Conservation (phyloP, 2,888 invertebrate species). For the Callosobruchus maculatus region DNA sequence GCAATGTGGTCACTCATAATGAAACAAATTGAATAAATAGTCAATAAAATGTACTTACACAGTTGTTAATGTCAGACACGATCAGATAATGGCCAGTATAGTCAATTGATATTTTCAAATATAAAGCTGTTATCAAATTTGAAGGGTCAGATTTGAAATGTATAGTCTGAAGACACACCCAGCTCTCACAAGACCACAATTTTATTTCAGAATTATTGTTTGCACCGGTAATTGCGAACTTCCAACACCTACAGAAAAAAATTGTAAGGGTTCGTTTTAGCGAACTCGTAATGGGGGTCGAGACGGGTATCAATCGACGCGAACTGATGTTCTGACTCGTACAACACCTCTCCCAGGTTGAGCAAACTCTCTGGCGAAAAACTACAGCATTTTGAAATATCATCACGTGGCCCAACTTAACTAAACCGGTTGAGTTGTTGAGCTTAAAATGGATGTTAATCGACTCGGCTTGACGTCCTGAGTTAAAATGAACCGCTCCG, state of each 20-base stretch:
- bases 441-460: no score
- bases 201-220: conserved; percentile 87
- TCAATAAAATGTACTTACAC: conserved; percentile 8
- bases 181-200: conserved; percentile 91
- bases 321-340: no score
- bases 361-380: no score
- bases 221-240: conserved; percentile 89
- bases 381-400: no score
- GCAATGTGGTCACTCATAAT: background rate
- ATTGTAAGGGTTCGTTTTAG: no score
- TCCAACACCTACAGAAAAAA: conserved; percentile 73
- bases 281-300: no score
- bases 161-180: conserved; percentile 90
- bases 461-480: no score
- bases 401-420: no score
- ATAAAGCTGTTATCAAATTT: conserved; percentile 45
- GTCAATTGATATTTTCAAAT: conserved; percentile 78
- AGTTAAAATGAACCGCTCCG: no score
- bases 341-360: no score
- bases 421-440: no score
- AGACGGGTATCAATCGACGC: no score
- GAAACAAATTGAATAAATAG: background rate
- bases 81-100: conserved; percentile 81
- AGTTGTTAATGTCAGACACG: conserved; percentile 79
- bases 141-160: conserved; percentile 58